Conservation (phyloP, 2,888 invertebrate species). For the Tetranychus piercei region DNA sequence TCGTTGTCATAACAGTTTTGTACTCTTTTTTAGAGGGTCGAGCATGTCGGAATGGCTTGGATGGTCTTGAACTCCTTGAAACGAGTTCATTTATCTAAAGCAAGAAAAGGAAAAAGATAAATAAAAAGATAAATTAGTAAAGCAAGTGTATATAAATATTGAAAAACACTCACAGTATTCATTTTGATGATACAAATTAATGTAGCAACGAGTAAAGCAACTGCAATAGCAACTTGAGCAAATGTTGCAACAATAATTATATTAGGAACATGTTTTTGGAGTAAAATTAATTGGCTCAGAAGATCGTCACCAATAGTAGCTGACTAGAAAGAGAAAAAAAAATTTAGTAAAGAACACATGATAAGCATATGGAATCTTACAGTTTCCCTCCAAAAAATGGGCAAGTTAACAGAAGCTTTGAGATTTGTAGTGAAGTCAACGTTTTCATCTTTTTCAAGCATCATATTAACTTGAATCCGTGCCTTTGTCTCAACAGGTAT, state of each 20-base stretch:
- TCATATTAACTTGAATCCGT: constrained; percentile 25
- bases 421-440: constrained; percentile 18
- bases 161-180: neutral
- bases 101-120: neutral
- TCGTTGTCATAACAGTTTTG: constrained; percentile 6
- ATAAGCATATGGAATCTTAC: neutral
- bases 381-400: constrained; percentile 18
- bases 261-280: constrained; percentile 2
- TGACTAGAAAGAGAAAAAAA: constrained; percentile 7
- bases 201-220: neutral
- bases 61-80: neutral
- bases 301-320: neutral
- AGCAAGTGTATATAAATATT: neutral
- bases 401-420: constrained; percentile 14
- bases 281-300: neutral
- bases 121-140: neutral
- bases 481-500: constrained; percentile 24
- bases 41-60: neutral
- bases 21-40: constrained; percentile 6
- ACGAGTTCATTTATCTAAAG: neutral
- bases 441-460: constrained; percentile 19
- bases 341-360: neutral
- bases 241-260: neutral
- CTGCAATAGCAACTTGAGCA: neutral
- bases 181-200: neutral